phyloP scores from a whole-genome alignment of 2,797 vertebrate species.

The Craterocephalus amniculus region DNA sequence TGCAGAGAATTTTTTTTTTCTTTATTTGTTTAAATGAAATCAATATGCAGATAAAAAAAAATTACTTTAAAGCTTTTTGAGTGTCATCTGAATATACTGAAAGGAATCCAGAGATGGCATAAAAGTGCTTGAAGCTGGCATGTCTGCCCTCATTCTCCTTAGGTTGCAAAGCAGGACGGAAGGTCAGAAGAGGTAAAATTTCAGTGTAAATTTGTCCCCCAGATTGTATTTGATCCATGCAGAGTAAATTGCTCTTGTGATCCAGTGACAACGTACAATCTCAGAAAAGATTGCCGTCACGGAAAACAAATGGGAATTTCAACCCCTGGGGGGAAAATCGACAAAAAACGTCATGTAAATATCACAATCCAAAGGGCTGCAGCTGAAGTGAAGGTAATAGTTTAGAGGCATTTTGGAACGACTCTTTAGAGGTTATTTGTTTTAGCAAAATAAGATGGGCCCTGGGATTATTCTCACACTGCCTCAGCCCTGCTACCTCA shows the following conservation, averaged over 20 bases:
- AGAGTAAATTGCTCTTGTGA: conserved; percentile 33
- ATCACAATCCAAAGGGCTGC: conserved; percentile 16
- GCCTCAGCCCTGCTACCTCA: background rate
- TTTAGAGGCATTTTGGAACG: conserved; percentile 11
- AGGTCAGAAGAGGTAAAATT: background rate
- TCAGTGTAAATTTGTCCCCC: conserved; percentile 16
- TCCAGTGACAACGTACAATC: conserved; percentile 21
- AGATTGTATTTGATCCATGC: conserved; percentile 10
- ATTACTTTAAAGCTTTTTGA: background rate
- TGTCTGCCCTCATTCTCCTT: too few species aligned
- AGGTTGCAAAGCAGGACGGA: background rate
- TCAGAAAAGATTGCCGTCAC: conserved; percentile 44
- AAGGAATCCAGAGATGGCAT: background rate
- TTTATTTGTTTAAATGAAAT: too few species aligned
- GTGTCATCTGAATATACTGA: background rate
- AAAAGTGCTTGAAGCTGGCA: background rate
- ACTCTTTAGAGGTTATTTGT: conserved; percentile 25
- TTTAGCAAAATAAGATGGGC: conserved; percentile 8
- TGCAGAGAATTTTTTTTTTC: background rate
- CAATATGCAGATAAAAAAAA: too few species aligned
- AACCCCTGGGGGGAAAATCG: conserved; percentile 23
- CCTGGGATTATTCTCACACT: conserved; percentile 4
- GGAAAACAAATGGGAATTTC: conserved; percentile 47
- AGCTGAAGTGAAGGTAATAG: conserved; percentile 4
- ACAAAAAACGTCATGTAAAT: conserved; percentile 25